A percentile compares a stretch with the other conserved stretches of the same genome.
Conservation (phyloP, 2,797 vertebrate genomes). For the Serranus cabrilla region DNA sequence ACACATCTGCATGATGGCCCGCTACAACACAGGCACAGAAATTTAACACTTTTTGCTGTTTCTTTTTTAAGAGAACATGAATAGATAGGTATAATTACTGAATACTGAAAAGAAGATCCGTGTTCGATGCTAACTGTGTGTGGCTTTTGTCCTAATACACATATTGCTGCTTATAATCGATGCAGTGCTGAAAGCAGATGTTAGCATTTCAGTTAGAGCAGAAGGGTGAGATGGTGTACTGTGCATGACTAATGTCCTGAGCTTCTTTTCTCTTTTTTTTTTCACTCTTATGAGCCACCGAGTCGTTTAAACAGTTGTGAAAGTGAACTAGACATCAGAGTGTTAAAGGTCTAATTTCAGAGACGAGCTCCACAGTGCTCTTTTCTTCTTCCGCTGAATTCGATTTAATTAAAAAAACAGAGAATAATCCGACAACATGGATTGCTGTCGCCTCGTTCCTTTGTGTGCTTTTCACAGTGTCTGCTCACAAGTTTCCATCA, state of each 20-base stretch:
- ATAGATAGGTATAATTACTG: slow-evolving; percentile 25
- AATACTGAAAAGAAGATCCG: slow-evolving; percentile 30
- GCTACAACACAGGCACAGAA: slow-evolving; percentile 17
- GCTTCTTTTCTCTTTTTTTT: slow-evolving; percentile 23
- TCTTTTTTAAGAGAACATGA: slow-evolving; percentile 20
- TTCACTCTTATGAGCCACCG: slow-evolving; percentile 27
- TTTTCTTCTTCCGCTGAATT: slow-evolving; percentile 53
- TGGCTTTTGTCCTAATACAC: slow-evolving; percentile 42
- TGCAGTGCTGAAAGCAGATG: slow-evolving; percentile 65
- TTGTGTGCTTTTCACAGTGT: slow-evolving; percentile 70
- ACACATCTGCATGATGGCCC: slow-evolving; percentile 14
- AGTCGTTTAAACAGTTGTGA: slow-evolving; percentile 56
- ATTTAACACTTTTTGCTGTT: slow-evolving; percentile 1
- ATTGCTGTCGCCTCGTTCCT: slow-evolving; percentile 50
- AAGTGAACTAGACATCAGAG: slow-evolving; percentile 48
- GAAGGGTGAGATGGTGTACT: slow-evolving; percentile 52
- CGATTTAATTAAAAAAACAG: slow-evolving; percentile 67
- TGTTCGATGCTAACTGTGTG: slow-evolving; percentile 39
- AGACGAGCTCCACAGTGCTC: slow-evolving; percentile 27
- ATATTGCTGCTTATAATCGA: slow-evolving; percentile 30
- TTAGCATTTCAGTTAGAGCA: slow-evolving; percentile 61
- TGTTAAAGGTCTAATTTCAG: slow-evolving; percentile 58
- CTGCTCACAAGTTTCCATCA: slow-evolving; percentile 72
- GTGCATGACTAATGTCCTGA: slow-evolving; percentile 70
- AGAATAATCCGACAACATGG: slow-evolving; percentile 57